phyloP scores from a whole-genome alignment of 2,797 vertebrate species.

The Rhodeus uyekii region DNA sequence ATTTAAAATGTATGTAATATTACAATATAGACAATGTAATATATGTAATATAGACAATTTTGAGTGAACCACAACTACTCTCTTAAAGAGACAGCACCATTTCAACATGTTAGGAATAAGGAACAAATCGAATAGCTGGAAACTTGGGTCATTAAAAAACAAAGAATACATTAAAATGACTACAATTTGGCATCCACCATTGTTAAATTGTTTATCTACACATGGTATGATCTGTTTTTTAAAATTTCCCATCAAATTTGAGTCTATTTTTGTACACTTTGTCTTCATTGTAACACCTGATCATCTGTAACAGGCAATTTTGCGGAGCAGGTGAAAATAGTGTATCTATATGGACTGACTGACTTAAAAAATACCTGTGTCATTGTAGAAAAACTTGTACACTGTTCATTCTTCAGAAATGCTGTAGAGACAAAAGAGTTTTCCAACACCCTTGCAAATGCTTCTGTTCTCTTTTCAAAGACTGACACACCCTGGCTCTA shows the following conservation, averaged over 20 bases:
- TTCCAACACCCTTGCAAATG: background rate
- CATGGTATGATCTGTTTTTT: background rate
- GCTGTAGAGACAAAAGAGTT: background rate
- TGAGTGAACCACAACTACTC: background rate
- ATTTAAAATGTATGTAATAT: background rate
- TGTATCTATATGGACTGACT: background rate
- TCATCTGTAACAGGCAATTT: background rate
- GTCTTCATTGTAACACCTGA: background rate
- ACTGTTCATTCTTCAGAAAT: conserved; percentile 9
- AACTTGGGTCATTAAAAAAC: background rate
- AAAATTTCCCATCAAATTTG: background rate
- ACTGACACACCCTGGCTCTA: background rate
- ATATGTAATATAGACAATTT: no score
- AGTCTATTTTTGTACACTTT: background rate
- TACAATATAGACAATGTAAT: no score
- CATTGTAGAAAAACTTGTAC: background rate
- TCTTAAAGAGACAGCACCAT: background rate
- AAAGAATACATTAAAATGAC: no score
- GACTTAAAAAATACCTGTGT: background rate
- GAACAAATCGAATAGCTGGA: background rate
- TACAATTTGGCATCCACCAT: background rate
- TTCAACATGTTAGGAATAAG: background rate
- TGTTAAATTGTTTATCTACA: background rate
- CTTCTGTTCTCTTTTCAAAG: conserved; percentile 7
- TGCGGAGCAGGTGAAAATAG: background rate